A percentile compares a stretch with the other conserved stretches of the same genome.
phyloP scores from a whole-genome alignment of 1,140 invertebrate genomes.

The Drosophila willistoni region DNA sequence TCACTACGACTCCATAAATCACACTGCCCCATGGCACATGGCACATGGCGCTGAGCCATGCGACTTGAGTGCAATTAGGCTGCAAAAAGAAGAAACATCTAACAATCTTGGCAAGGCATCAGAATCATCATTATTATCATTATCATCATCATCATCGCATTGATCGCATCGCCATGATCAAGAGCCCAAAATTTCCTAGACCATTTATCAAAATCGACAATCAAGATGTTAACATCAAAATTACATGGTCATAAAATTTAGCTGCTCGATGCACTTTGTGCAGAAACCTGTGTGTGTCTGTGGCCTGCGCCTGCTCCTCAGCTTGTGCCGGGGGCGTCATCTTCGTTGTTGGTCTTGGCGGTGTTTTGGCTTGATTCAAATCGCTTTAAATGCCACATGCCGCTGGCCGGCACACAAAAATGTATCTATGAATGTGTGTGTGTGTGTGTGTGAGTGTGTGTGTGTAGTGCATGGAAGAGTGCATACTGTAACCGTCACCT shows the following conservation, averaged over 20 bases:
- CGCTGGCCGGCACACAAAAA: not conserved
- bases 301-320: no score
- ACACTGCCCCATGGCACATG: not conserved
- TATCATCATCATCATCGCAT: no score
- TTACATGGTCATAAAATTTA: conserved; percentile 49
- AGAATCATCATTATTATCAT: no score
- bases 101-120: not conserved
- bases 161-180: conserved; percentile 2
- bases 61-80: no score
- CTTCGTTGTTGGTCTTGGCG: conserved; percentile 22
- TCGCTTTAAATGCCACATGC: conserved; percentile 8
- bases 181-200: conserved; percentile 20
- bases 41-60: no score
- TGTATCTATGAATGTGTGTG: not conserved
- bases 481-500: conserved; percentile 11
- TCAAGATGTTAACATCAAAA: conserved; percentile 63
- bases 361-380: conserved; percentile 12
- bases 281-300: not conserved
- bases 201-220: conserved; percentile 59
- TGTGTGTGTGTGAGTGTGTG: not conserved
- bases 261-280: not conserved
- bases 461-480: conserved; percentile 1
- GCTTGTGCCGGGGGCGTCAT: not conserved
- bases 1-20: conserved; percentile 16
- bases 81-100: not conserved